Base-by-base conservation (phyloP, 2,888 invertebrate genomes). In the Tenodera sinensis region DNA sequence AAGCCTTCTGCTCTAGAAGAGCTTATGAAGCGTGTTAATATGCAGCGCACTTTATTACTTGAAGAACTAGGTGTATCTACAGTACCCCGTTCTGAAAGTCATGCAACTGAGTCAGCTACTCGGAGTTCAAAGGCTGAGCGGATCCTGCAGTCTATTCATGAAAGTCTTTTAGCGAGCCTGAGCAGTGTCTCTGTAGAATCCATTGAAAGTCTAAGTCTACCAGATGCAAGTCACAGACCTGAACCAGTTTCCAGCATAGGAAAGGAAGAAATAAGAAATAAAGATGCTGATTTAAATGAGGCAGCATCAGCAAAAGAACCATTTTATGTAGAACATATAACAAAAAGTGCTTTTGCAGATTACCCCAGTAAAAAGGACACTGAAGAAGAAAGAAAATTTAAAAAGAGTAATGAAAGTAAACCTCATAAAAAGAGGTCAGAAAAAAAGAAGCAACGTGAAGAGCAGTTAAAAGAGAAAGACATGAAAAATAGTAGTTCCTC, bases 11-110 rank as follows among this genome's bases (percentile, higher is more conserved):
- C 88, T n/a, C 84, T 94, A 47, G 92, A 93, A 89, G 91, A 92
- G 27, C 91, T 94, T 86, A 90, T 94, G 42, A 92, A 92, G 83
- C 92, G 92, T 83, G 91, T 94, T 34, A 92, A 93, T 88, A 89
- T 91, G 28, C 93, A 94, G 91, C 93, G 93, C 89, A 92, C 93
- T 42, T 92, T 93, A 89, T 91, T 94, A 27, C 47, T 93, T 14
- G 91, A 92, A 71, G 93, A 93, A 71, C 54, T 71, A 20, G 54
- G 54, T 71, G 54, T 25, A 20, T 71, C 25, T 20, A 20, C 20
- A 0, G 20, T 6, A 20, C 20, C 54, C 20, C 25, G 4, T 25
- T 6, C 54, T 71, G 54, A 71, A 71, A 71, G 54, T 71, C 54
- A 20, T 20, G 54, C 20, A 71, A 15, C 54, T 71, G 54, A 71